Conservation (phyloP, 2,797 vertebrate species). For the Ctenopoma multispine region DNA sequence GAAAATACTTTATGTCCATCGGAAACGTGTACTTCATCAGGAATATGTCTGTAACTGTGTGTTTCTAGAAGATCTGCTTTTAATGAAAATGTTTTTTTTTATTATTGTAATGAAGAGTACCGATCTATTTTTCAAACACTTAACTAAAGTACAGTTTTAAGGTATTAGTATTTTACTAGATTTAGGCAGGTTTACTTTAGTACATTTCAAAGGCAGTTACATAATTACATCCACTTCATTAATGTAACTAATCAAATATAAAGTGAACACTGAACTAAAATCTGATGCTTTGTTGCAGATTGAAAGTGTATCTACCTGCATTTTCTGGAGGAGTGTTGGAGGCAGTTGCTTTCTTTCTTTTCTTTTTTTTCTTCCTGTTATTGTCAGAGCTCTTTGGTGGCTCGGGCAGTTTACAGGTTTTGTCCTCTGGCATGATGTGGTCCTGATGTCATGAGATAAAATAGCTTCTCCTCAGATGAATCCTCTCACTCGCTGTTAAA, state of each 20-base stretch:
- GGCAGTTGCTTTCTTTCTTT: slow-evolving; percentile 29
- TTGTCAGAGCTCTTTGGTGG: background rate
- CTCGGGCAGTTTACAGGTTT: slow-evolving; percentile 15
- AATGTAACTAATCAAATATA: too few relatives aligned
- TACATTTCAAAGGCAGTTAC: too few relatives aligned
- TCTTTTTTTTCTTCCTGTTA: slow-evolving; percentile 60
- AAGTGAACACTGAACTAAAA: too few relatives aligned
- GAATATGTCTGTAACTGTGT: background rate
- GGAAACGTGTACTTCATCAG: background rate
- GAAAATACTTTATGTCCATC: background rate
- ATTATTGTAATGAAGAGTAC: too few relatives aligned
- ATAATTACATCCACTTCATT: too few relatives aligned
- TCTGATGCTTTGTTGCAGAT: too few relatives aligned
- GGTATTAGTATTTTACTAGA: too few relatives aligned
- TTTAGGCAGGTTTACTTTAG: too few relatives aligned
- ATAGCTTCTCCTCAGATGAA: background rate
- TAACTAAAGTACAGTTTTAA: too few relatives aligned
- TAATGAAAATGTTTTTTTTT: slow-evolving; percentile 4
- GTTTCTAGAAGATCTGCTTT: background rate
- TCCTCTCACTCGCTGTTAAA: background rate
- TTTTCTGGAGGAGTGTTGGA: slow-evolving; percentile 37
- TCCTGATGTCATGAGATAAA: background rate
- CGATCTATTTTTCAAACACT: too few relatives aligned
- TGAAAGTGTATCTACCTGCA: slow-evolving; percentile 38
- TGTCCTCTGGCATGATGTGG: slow-evolving; percentile 46